Conservation (phyloP, 2,113 vertebrate species). For the Brachionichthys hirsutus region DNA sequence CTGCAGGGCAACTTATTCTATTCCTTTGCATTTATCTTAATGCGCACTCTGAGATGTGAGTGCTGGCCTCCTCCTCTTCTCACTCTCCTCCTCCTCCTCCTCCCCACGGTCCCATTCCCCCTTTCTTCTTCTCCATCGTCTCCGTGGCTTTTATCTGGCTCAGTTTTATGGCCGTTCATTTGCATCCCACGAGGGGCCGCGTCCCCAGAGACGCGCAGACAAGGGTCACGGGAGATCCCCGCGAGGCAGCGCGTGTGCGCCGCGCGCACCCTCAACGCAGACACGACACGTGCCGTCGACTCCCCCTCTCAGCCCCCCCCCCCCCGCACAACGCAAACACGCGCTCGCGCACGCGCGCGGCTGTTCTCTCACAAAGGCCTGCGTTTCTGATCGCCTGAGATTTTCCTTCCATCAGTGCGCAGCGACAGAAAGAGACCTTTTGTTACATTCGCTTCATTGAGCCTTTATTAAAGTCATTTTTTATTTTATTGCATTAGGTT, state of each 20-base stretch:
- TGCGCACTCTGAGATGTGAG: slow-evolving; percentile 15
- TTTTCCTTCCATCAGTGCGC: too few relatives aligned
- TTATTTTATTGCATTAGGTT: too few relatives aligned
- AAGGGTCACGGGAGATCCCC: slow-evolving; percentile 73
- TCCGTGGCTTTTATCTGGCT: slow-evolving; percentile 31
- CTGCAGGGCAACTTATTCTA: slow-evolving; percentile 25
- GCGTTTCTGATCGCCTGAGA: too few relatives aligned
- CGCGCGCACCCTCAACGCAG: slow-evolving; percentile 49
- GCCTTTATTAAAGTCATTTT: too few relatives aligned
- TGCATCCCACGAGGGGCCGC: slow-evolving; percentile 66
- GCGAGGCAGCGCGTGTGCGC: slow-evolving; percentile 51
- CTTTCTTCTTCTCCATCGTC: slow-evolving; percentile 48
- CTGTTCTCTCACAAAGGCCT: not conserved
- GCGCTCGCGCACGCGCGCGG: slow-evolving; percentile 1
- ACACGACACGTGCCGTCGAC: slow-evolving; percentile 67
- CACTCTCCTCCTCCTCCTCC: not conserved
- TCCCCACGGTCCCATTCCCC: slow-evolving; percentile 41
- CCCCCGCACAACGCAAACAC: not conserved
- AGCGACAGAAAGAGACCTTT: too few relatives aligned
- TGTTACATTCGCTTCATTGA: too few relatives aligned
- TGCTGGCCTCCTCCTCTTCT: slow-evolving; percentile 19
- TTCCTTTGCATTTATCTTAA: slow-evolving; percentile 20
- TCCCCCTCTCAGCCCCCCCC: slow-evolving; percentile 1
- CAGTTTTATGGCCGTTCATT: slow-evolving; percentile 65
- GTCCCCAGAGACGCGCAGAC: slow-evolving; percentile 64